Percentiles rank a stretch among this genome's conserved stretches.
Conservation (phyloP, 2,888 invertebrate genomes). For the Pecten maximus region DNA sequence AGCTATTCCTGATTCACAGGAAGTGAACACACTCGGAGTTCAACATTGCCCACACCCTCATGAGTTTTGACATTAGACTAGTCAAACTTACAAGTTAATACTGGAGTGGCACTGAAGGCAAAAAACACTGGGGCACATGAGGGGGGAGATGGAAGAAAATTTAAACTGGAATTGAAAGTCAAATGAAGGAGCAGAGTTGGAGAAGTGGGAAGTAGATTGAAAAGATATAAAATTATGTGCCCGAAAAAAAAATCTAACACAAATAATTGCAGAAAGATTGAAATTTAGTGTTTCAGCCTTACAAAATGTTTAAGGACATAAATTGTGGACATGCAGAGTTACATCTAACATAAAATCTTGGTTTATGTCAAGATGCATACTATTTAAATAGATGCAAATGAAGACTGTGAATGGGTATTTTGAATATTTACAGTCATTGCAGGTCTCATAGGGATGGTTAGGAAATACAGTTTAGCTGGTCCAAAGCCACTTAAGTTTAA, state of each 20-base stretch:
- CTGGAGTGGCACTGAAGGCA: background rate
- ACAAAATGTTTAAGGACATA: no score
- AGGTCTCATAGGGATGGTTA: no score
- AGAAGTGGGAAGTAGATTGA: no score
- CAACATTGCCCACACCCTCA: background rate
- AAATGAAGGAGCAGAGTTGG: no score
- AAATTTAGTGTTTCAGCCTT: no score
- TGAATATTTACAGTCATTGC: background rate
- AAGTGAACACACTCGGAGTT: background rate
- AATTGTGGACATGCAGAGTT: no score
- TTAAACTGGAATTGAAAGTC: no score
- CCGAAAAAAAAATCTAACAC: no score
- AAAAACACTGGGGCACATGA: background rate
- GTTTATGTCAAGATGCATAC: background rate
- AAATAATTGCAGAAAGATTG: no score
- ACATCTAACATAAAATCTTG: no score
- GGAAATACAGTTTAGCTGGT: background rate
- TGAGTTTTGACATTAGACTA: background rate
- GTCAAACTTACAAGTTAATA: background rate
- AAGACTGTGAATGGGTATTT: background rate
- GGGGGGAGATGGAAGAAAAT: no score
- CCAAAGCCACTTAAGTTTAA: background rate
- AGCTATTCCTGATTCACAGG: conserved; percentile 21
- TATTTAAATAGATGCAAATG: background rate
- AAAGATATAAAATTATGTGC: no score